phyloP scores from a whole-genome alignment of 2,888 invertebrate species.

The Xylophagus ater region DNA sequence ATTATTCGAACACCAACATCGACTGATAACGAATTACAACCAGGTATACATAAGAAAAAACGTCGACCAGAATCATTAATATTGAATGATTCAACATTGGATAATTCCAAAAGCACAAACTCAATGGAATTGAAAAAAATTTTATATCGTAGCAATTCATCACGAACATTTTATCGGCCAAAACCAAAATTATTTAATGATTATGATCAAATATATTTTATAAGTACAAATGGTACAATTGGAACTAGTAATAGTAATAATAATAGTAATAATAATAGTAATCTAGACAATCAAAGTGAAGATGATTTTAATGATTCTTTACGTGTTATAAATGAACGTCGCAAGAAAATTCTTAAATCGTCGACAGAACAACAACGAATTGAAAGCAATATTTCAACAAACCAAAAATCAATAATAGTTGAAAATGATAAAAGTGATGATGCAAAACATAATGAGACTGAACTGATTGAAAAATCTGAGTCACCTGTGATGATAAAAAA shows the following conservation, averaged over 20 bases:
- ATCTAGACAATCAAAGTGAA: conserved; percentile 22
- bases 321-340: conserved; percentile 36
- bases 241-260: conserved; percentile 1
- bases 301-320: conserved; percentile 35
- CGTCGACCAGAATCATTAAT: conserved; percentile 31
- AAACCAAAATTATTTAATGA: conserved; percentile 29
- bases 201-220: conserved; percentile 29
- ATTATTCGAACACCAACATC: not conserved
- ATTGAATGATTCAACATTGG: conserved; percentile 16
- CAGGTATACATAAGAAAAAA: conserved; percentile 22
- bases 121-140: conserved; percentile 16
- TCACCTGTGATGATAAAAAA: too few relatives aligned
- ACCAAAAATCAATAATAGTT: too few relatives aligned
- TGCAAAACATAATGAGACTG: too few relatives aligned
- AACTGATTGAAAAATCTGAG: too few relatives aligned
- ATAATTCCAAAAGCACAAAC: conserved; percentile 14
- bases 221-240: conserved; percentile 15
- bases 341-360: conserved; percentile 28
- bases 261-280: too few relatives aligned
- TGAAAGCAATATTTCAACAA: not conserved
- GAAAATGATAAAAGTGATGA: not conserved
- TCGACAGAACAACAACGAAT: conserved; percentile 2
- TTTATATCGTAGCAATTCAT: conserved; percentile 35
- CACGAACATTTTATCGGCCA: conserved; percentile 35
- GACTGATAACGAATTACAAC: conserved; percentile 13